phyloP scores from a whole-genome alignment of 2,888 invertebrate genomes.

The Trissoscelio sp. region DNA sequence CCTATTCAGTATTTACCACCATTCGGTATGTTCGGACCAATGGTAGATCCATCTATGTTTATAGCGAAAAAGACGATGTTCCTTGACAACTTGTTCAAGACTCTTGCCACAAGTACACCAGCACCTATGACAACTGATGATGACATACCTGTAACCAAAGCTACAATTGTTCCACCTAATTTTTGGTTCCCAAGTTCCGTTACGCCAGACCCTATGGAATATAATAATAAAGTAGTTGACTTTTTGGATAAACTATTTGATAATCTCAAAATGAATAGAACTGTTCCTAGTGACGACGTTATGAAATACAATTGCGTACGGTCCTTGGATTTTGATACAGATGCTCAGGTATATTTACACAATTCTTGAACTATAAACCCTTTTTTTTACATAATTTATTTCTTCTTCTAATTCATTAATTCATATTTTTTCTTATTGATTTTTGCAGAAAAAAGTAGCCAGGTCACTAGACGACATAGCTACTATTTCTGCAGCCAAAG shows the following conservation, averaged over 20 bases:
- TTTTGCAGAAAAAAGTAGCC: slow-evolving; percentile 65
- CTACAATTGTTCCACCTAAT: slow-evolving; percentile 79
- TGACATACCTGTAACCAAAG: slow-evolving; percentile 74
- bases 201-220: slow-evolving; percentile 77
- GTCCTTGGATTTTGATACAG: slow-evolving; percentile 40
- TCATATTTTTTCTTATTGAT: neutral
- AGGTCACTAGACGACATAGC: slow-evolving; percentile 76
- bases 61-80: slow-evolving; percentile 78
- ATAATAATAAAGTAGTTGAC: slow-evolving; percentile 76
- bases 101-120: slow-evolving; percentile 74
- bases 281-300: slow-evolving; percentile 46
- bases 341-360: slow-evolving; percentile 30
- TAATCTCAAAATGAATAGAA: slow-evolving; percentile 75
- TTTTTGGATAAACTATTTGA: slow-evolving; percentile 79
- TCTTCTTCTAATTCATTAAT: neutral
- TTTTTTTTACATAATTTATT: neutral
- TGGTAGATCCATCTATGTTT: slow-evolving; percentile 76
- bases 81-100: slow-evolving; percentile 78
- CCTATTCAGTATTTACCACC: slow-evolving; percentile 61
- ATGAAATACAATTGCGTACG: slow-evolving; percentile 50
- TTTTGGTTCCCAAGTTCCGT: slow-evolving; percentile 79
- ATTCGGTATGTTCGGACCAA: slow-evolving; percentile 71
- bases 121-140: slow-evolving; percentile 68
- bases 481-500: slow-evolving; percentile 77
- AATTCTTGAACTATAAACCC: neutral